Conservation (phyloP, 2,888 invertebrate genomes). For the Heliconius hortense region DNA sequence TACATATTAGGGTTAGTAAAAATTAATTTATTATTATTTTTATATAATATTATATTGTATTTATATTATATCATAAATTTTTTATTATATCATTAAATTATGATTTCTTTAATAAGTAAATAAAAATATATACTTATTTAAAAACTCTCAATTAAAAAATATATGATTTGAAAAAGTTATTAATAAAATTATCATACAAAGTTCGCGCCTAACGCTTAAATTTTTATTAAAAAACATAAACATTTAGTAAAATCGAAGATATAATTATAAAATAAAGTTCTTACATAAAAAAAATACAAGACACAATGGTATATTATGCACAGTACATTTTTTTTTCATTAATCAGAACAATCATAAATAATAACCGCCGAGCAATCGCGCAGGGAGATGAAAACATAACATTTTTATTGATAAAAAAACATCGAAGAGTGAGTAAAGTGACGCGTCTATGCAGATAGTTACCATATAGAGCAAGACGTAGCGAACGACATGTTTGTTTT, state of each 20-base stretch:
- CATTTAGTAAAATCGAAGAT: background rate
- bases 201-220: background rate
- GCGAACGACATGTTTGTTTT: slow-evolving; percentile 78
- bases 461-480: slow-evolving; percentile 62
- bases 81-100: too few species aligned
- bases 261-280: background rate
- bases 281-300: background rate
- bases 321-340: background rate
- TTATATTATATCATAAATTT: too few species aligned
- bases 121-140: too few species aligned
- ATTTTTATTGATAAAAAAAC: slow-evolving; percentile 64
- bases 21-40: too few species aligned
- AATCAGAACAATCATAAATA: slow-evolving; percentile 37
- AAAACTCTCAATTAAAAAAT: too few species aligned
- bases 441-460: slow-evolving; percentile 59
- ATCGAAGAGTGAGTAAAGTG: slow-evolving; percentile 60
- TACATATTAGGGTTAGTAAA: too few species aligned
- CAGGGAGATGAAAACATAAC: slow-evolving; percentile 55
- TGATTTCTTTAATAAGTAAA: too few species aligned
- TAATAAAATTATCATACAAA: background rate
- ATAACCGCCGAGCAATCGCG: slow-evolving; percentile 47
- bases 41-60: too few species aligned
- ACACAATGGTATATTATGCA: background rate
- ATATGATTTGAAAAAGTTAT: background rate
- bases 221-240: background rate